Base-by-base conservation (phyloP, 2,113 vertebrate genomes). In the Ammodytes dubius region DNA sequence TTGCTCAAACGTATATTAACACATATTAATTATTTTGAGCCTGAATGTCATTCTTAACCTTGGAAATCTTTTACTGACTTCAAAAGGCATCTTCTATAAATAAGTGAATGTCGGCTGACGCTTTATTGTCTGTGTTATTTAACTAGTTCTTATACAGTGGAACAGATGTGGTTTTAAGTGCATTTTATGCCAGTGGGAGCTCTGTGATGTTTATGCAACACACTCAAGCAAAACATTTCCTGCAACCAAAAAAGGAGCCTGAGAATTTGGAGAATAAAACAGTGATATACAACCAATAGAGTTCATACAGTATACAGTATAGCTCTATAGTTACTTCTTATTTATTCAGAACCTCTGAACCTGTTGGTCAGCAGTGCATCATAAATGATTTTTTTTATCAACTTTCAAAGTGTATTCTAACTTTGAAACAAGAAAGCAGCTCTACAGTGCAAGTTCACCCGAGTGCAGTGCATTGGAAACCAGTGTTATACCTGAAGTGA, bases 131-230 rank as follows among this genome's bases (percentile, higher is more conserved):
- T 49, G 42, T 57, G 56, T 70, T 56, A 78, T 9, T 35, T 53
- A 77, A 56, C 40, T 39, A 6, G 6, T 12, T 71, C 1, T 54
- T 74, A 75, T 60, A 59, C 27, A 17, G 53, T 27, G 13, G 43
- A 73, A 6, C 68, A 65, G 68, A 63, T 77, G 56, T 47, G 43
- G 37, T 49, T 65, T 59, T 76, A 57, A 77, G 74, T 71, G 39
- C 46, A 46, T 53, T 60, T 60, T 60, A 83, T 79, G 50, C 64
- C 50, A 70, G 50, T 40, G 65, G 64, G 68, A 63, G 14, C 12
- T 52, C 4, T n/a, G 8, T 69, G 46, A 10, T 70, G 37, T 75
- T 82, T 56, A 69, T 74, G 11, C 19, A 49, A 71, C 53, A 70
- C 70, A 65, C 45, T 66, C 45, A 68, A 72, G 67, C 77, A 81